Evolutionary conservation across 2,113 vertebrate species (phyloP).

Genomic region (Etia nguti): DNA sequence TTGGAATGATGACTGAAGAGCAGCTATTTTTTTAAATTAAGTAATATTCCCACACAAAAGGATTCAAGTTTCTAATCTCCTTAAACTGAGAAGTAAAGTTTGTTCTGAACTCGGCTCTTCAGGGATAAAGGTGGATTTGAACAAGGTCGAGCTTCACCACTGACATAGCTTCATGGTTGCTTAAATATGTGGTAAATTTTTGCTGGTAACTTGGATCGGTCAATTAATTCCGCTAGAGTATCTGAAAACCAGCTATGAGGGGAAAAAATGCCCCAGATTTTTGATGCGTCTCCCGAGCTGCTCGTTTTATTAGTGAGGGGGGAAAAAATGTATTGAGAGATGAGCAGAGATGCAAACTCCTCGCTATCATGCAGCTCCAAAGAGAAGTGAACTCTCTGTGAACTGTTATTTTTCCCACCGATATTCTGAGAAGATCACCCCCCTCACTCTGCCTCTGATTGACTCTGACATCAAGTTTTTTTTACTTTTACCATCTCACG

Average conservation of each 20-base stretch:
- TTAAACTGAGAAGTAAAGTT: not conserved
- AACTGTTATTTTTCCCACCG: not conserved
- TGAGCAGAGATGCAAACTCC: not conserved
- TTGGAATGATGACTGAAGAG: not conserved
- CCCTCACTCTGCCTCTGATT: not conserved
- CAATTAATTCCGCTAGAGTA: conserved; percentile 13
- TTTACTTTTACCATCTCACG: not conserved
- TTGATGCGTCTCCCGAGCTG: not conserved
- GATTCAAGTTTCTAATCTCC: not conserved
- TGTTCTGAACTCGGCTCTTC: not conserved
- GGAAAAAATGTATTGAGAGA: not conserved
- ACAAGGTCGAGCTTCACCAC: not conserved
- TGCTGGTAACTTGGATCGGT: not conserved
- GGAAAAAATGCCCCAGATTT: not conserved
- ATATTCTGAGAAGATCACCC: not conserved
- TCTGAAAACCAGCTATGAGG: not conserved
- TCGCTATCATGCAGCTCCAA: not conserved
- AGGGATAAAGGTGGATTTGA: conserved; percentile 7
- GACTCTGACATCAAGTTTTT: not conserved
- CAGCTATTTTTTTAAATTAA: not conserved
- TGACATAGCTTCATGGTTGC: not conserved
- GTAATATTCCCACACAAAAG: not conserved
- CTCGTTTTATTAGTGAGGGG: not conserved
- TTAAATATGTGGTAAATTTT: not conserved
- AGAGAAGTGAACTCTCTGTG: not conserved